Evolutionary conservation across 2,888 invertebrate genomes (phyloP).

Genomic region (Cerceris rybyensis): DNA sequence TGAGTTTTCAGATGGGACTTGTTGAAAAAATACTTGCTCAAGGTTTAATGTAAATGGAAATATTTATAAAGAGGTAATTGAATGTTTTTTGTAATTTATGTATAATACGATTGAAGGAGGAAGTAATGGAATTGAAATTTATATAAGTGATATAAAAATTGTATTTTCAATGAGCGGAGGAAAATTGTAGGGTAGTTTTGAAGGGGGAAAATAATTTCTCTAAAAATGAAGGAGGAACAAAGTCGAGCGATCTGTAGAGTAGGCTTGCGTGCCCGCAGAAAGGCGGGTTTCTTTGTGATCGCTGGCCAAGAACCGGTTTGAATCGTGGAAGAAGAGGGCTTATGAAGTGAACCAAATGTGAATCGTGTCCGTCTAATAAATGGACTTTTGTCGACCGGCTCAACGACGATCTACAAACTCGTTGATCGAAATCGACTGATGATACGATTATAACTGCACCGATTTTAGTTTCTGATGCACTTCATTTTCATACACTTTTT

Average conservation of each 20-base stretch:
- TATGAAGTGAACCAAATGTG: conserved; percentile 76
- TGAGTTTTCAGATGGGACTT: too few relatives aligned
- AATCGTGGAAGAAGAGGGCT: conserved; percentile 70
- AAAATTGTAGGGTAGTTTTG: background rate
- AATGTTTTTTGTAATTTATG: too few relatives aligned
- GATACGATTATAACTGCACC: conserved; percentile 2
- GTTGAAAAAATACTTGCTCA: too few relatives aligned
- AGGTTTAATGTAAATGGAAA: too few relatives aligned
- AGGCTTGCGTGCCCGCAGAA: conserved; percentile 58
- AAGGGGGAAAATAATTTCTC: conserved; percentile 31
- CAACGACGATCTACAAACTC: conserved; percentile 24
- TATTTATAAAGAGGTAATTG: too few relatives aligned
- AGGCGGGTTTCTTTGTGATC: conserved; percentile 73
- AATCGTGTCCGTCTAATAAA: conserved; percentile 67
- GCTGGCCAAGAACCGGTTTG: conserved; percentile 75
- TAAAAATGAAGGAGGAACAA: conserved; percentile 37
- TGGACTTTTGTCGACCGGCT: conserved; percentile 48
- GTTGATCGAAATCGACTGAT: background rate
- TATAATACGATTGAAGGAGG: too few relatives aligned
- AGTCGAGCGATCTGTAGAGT: conserved; percentile 36
- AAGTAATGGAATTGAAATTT: too few relatives aligned
- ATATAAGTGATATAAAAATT: too few relatives aligned
- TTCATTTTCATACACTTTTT: background rate
- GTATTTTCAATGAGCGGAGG: background rate
- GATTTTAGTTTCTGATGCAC: background rate